Evolutionary conservation across 2,113 vertebrate genomes (phyloP).

Genomic region (Tachuris rubrigastra): DNA sequence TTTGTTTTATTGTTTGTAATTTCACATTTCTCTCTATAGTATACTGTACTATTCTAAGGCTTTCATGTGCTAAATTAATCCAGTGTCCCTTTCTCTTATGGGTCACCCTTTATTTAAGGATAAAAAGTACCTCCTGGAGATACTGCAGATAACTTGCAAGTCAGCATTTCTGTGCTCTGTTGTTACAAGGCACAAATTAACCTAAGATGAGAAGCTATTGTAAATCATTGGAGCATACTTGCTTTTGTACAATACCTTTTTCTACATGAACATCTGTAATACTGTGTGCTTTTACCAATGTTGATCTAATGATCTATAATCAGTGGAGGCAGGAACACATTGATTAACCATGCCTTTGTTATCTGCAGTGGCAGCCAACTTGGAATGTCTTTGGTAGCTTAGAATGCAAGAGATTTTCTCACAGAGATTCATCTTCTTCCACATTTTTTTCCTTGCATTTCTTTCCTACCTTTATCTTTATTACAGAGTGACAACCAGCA

Average conservation of each 20-base stretch:
- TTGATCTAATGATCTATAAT: neutral
- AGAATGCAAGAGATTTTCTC: neutral
- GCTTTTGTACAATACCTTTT: conserved; percentile 11
- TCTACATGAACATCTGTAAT: neutral
- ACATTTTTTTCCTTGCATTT: neutral
- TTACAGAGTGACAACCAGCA: neutral
- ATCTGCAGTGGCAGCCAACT: neutral
- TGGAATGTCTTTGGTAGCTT: neutral
- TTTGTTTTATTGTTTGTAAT: neutral
- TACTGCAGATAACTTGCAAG: neutral
- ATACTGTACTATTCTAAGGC: neutral
- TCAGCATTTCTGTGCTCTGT: neutral
- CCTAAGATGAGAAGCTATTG: neutral
- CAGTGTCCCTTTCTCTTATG: neutral
- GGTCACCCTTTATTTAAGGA: neutral
- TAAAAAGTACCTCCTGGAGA: neutral
- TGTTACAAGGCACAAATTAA: conserved; percentile 20
- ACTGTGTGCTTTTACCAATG: conserved; percentile 4
- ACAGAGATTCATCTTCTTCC: conserved; percentile 16
- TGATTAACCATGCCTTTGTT: conserved; percentile 25
- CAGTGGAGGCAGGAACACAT: neutral
- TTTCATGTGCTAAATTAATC: neutral
- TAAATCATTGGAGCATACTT: conserved; percentile 7
- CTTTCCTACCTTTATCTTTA: conserved; percentile 45
- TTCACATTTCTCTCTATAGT: neutral